Percentiles rank a stretch among this genome's conserved stretches.
These are phyloP conservation scores for Pristiophorus japonicus DNA, from an alignment of 2,113 vertebrate species.

Conservation along the genomic window DNA sequence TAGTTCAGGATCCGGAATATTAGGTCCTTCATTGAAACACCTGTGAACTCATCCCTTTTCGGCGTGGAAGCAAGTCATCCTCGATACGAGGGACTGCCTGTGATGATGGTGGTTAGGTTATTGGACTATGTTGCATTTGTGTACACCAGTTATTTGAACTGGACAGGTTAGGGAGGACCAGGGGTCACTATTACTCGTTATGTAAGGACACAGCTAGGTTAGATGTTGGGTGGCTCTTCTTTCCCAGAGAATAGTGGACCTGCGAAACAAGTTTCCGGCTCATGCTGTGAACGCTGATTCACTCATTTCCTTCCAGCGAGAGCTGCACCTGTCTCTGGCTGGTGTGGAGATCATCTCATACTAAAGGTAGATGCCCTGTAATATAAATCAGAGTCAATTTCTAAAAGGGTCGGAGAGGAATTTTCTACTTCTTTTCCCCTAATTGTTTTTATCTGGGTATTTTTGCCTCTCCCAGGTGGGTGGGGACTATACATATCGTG, in stretches of 20 bases:
- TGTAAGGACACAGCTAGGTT: neutral
- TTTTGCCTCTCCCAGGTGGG: neutral
- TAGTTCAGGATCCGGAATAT: no score
- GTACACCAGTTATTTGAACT: neutral
- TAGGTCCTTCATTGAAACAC: no score
- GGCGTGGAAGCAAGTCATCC: no score
- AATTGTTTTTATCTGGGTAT: neutral
- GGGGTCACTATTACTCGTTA: neutral
- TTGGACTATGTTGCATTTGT: neutral
- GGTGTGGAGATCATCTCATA: neutral
- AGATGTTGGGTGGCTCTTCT: neutral
- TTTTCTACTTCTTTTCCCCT: neutral
- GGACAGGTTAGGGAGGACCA: neutral
- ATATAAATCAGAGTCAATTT: neutral
- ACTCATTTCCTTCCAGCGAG: neutral
- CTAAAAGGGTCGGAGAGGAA: neutral
- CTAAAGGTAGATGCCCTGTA: neutral
- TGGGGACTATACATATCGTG: neutral
- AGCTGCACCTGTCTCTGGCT: neutral
- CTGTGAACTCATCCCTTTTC: no score
- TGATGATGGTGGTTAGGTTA: neutral
- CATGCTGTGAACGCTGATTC: neutral
- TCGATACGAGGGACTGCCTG: no score
- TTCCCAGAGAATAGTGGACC: neutral
- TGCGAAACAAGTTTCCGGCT: neutral